phyloP scores from a whole-genome alignment of 2,113 vertebrate species.

The Phycodurus eques region DNA sequence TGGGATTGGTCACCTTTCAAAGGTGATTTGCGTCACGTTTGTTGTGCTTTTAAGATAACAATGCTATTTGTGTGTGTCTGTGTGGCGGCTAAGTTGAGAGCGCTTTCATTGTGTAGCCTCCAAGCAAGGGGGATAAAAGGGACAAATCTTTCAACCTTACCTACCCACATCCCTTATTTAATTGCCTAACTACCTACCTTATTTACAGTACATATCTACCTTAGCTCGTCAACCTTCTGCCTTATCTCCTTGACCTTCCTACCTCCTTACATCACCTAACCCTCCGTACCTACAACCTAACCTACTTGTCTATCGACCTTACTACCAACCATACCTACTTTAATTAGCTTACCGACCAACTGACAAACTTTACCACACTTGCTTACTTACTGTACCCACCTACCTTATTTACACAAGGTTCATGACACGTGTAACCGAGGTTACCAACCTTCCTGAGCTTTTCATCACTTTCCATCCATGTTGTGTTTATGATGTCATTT shows the following conservation, averaged over 20 bases:
- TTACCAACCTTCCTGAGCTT: too few species aligned
- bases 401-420: too few species aligned
- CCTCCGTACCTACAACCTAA: too few species aligned
- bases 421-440: too few species aligned
- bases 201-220: too few species aligned
- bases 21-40: neutral
- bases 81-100: neutral
- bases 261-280: too few species aligned
- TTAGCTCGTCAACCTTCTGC: too few species aligned
- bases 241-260: too few species aligned
- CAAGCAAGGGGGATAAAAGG: neutral
- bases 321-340: too few species aligned
- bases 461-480: neutral
- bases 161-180: neutral
- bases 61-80: neutral
- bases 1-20: neutral
- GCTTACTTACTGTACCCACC: too few species aligned
- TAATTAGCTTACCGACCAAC: neutral
- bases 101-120: neutral
- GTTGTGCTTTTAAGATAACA: neutral
- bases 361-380: neutral
- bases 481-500: neutral
- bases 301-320: too few species aligned
- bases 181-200: too few species aligned
- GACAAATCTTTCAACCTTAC: neutral